Evolutionary conservation across 2,797 vertebrate genomes (phyloP), one percentile per base, ranked within the genome.

Genomic region (Argyrosomus regius): DNA sequence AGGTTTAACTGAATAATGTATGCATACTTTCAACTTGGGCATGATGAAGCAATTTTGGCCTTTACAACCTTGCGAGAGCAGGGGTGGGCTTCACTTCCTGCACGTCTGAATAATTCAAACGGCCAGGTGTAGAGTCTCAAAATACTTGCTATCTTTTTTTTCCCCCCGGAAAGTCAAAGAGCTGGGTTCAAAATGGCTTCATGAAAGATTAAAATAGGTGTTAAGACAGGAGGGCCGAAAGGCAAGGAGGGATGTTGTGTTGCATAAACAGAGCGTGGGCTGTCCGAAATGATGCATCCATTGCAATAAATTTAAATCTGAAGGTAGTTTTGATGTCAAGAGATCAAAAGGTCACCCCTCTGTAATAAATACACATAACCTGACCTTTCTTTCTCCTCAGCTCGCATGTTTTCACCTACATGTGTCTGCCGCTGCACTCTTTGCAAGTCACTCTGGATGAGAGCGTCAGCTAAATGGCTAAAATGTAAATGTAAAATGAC

Each of bases 31-130:
- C 95, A 96, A 96, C 95, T 96, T 96, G 95, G 96, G 96, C 96
- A 96, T 97, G 97, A 98, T 97, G 96, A 97, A 98, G 97, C 97
- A 97, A 97, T 97, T 97, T 96, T 96, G 96, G 96, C 96, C 96
- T 96, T 97, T 96, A 96, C 95, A 96, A 96, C 92, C 96, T 96
- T 96, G 96, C 92, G 93, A 94, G 94, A 74, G 95, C 75, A 26
- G 81, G 50, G 78, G 57, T 60, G 82, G 68, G 77, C 95, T 95
- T 94, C 95, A 90, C 96, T 97, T 98, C 97, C 97, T 97, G 96
- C 92, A 89, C 10, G 91, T 93, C 92, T 97, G 96, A 97, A 98
- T 98, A 95, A 97, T 97, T 98, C 95, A 98, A 94, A 92, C 94
- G 89, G 94, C 96, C 96, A 98, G 97, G 97, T 97, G 97, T 95